Percentiles rank a stretch among this genome's conserved stretches.
Evolutionary conservation across 2,113 vertebrate genomes (phyloP).

Genomic region (Genyomyrus donnyi): DNA sequence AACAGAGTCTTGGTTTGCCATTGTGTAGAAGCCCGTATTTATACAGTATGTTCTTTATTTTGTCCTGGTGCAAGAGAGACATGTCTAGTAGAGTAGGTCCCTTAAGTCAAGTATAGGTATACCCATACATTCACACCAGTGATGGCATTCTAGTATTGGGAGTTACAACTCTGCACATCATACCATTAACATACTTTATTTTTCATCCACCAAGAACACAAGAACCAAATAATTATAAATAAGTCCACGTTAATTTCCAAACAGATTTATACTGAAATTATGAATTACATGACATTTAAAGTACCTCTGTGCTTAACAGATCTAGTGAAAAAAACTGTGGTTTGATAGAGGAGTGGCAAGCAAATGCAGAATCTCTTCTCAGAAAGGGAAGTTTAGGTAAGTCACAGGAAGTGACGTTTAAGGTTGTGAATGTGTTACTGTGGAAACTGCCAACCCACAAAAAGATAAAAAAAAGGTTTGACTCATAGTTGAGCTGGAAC

Average conservation of each 20-base stretch:
- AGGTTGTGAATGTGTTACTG: neutral
- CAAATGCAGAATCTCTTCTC: neutral
- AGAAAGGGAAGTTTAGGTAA: constrained; percentile 16
- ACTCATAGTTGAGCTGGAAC: neutral
- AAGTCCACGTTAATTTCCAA: neutral
- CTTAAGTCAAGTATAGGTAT: too few species aligned
- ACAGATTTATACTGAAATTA: neutral
- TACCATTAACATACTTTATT: neutral
- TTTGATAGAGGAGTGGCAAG: neutral
- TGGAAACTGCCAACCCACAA: constrained; percentile 20
- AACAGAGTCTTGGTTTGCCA: neutral
- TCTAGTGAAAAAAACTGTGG: neutral
- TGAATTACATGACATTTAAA: neutral
- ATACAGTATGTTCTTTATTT: neutral
- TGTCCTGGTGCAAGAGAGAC: neutral
- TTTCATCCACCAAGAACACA: neutral
- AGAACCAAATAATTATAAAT: neutral
- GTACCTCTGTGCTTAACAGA: neutral
- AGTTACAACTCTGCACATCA: neutral
- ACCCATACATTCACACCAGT: neutral
- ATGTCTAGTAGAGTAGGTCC: neutral
- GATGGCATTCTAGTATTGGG: neutral
- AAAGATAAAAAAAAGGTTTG: neutral
- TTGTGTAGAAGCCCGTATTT: neutral
- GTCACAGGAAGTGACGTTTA: constrained; percentile 19